Evolutionary conservation across 37 sponge, comb jelly and placozoan genomes (phyloP).

Genomic region (Spongilla lacustris): DNA sequence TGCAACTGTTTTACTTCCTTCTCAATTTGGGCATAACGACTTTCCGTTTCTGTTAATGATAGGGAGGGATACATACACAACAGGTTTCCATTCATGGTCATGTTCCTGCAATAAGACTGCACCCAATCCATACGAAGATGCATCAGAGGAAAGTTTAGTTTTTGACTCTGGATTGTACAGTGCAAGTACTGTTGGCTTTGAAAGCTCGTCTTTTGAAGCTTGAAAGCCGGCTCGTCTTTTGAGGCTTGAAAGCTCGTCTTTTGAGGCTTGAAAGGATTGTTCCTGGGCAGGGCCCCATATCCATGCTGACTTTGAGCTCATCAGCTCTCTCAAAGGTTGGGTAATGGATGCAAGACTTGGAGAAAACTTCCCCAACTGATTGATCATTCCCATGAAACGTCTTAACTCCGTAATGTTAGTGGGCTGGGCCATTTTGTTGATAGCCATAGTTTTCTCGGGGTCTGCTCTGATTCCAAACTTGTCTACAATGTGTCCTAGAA

Average conservation of each 20-base stretch:
- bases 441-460: slow-evolving; percentile 8
- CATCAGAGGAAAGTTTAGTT: slow-evolving; percentile 16
- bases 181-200: neutral
- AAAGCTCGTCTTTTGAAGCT: no score
- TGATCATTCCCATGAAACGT: slow-evolving; percentile 12
- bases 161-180: slow-evolving; percentile 2
- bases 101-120: slow-evolving; percentile 16
- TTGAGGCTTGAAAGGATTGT: neutral
- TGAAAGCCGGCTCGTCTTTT: no score
- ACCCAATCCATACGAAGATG: slow-evolving; percentile 26
- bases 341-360: slow-evolving; percentile 19
- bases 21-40: slow-evolving; percentile 44
- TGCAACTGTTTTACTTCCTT: slow-evolving; percentile 19
- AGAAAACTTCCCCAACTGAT: slow-evolving; percentile 30
- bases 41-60: slow-evolving; percentile 22
- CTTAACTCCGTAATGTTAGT: slow-evolving; percentile 2
- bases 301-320: slow-evolving; percentile 28
- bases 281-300: slow-evolving; percentile 13
- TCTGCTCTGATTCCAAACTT: slow-evolving; percentile 9
- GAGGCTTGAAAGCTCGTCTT: slow-evolving; percentile 2
- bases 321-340: slow-evolving; percentile 7
- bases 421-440: slow-evolving; percentile 6
- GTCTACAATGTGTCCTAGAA: slow-evolving; percentile 37
- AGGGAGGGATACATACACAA: slow-evolving; percentile 17
- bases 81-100: neutral